Percentiles rank a stretch among this genome's conserved stretches.
Conservation (phyloP, 2,888 invertebrate genomes). For the Brachyopa scutellaris region DNA sequence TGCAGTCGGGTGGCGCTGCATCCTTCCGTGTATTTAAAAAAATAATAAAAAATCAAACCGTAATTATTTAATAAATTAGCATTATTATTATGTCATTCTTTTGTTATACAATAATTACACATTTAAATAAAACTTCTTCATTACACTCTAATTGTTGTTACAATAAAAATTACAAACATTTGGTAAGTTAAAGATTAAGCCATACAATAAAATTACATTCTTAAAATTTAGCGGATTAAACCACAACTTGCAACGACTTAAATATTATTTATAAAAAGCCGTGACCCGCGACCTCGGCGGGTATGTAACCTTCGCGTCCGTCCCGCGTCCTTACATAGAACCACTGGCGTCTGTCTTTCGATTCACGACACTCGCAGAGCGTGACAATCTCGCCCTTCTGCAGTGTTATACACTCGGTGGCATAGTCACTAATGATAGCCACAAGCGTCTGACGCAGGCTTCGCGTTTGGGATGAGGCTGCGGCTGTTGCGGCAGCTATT, state of each 20-base stretch:
- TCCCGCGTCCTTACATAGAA: conserved; percentile 89
- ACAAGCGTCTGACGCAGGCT: conserved; percentile 86
- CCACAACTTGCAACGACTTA: not conserved
- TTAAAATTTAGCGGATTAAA: conserved; percentile 39
- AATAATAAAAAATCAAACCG: not conserved
- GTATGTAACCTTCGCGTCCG: conserved; percentile 89
- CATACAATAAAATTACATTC: conserved; percentile 57
- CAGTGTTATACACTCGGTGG: conserved; percentile 85
- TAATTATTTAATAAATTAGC: conserved; percentile 62
- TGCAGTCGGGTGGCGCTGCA: too few relatives aligned
- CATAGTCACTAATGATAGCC: conserved; percentile 87
- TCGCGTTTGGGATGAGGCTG: conserved; percentile 74
- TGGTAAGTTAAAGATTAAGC: conserved; percentile 58
- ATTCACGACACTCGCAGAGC: conserved; percentile 84
- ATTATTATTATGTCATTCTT: conserved; percentile 46
- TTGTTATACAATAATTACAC: conserved; percentile 46
- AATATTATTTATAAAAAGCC: conserved; percentile 85
- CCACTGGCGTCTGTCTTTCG: conserved; percentile 87
- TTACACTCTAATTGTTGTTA: conserved; percentile 26
- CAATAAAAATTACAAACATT: conserved; percentile 59
- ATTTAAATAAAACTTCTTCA: conserved; percentile 46
- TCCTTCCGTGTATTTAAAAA: too few relatives aligned
- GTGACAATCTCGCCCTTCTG: conserved; percentile 89
- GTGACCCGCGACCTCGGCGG: conserved; percentile 89
- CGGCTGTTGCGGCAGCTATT: conserved; percentile 69